phyloP scores from a whole-genome alignment of 2,113 vertebrate species.

The Proterorhinus semilunaris region DNA sequence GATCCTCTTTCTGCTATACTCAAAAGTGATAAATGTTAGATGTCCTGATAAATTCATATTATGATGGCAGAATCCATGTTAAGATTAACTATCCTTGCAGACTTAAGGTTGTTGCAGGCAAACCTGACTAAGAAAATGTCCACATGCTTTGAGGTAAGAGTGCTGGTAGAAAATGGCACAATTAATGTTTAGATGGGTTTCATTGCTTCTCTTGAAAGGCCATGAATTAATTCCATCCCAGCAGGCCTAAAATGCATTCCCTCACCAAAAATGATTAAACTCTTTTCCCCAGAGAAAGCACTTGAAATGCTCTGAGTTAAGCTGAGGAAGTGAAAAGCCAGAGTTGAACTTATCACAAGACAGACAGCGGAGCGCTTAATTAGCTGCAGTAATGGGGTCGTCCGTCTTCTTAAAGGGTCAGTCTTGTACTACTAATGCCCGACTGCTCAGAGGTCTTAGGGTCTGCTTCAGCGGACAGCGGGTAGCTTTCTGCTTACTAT shows the following conservation, averaged over 20 bases:
- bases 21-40: neutral
- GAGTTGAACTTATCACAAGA: slow-evolving; percentile 41
- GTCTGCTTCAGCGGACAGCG: slow-evolving; percentile 36
- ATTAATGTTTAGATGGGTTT: neutral
- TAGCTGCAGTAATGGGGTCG: slow-evolving; percentile 62
- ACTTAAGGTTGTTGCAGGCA: too few relatives aligned
- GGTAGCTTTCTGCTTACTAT: slow-evolving; percentile 23
- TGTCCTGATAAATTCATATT: neutral
- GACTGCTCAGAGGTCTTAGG: slow-evolving; percentile 29
- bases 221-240: slow-evolving; percentile 39
- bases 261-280: slow-evolving; percentile 33
- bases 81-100: neutral
- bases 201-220: slow-evolving; percentile 11
- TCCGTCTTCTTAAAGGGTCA: slow-evolving; percentile 64
- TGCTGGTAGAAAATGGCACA: neutral
- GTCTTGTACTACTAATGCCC: slow-evolving; percentile 6
- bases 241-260: slow-evolving; percentile 11
- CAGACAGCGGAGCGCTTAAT: slow-evolving; percentile 46
- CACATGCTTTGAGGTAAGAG: neutral
- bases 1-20: neutral
- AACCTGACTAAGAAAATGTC: too few relatives aligned
- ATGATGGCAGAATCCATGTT: too few relatives aligned
- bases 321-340: slow-evolving; percentile 8
- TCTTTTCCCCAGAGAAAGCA: slow-evolving; percentile 19
- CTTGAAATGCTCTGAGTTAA: slow-evolving; percentile 37